Evolutionary conservation across 92 coral and sea anemone genomes (phyloP), one percentile per base, ranked within the genome.

Genomic region (Parazoanthus atlanticus): DNA sequence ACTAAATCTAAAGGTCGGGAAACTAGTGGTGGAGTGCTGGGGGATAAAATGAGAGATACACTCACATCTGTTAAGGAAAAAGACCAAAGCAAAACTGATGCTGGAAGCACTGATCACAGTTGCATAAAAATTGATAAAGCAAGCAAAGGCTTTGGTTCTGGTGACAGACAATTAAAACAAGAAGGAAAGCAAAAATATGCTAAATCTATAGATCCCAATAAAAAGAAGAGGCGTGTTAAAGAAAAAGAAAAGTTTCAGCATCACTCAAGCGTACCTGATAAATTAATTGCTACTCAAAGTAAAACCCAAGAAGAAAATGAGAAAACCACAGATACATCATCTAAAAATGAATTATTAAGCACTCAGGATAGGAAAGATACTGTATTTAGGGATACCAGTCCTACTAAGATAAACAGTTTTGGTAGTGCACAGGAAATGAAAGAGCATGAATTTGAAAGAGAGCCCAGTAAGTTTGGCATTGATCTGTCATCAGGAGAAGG

Each of bases 1-100:
- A 43, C 64, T 46, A 84, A 84, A 74, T 54, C 88, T 26, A 89
- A 77, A 86, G 78, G 82, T 58, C 89, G 30, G 32, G 73, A 73
- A 56, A 34, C 86, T 76, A 32, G 88, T 33, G 86, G 78, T 76
- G 85, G 88, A 52, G 81, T 52, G 80, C 80, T 23, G 47, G 88
- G 85, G 25, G 54, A 77, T 17, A 85, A 83, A 47, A 28, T 1
- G 23, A 41, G 47, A 26, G 67, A 46, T 25, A 8, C 91, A 65
- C 8, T 36, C 17, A 15, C 78, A 15, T 23, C 8, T 46, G 8
- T 54, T 0, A 70, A 71, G 17, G 77, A 23, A 10, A 43, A 21
- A 8, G 87, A 71, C 21, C 40, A 36, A 6, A 61, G 9, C 69
- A 67, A 84, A 29, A 15, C 67, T 70, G 26, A 36, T 8, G 2